Base-by-base conservation (phyloP, 1,140 invertebrate genomes). In the Lasaia peninsularis region DNA sequence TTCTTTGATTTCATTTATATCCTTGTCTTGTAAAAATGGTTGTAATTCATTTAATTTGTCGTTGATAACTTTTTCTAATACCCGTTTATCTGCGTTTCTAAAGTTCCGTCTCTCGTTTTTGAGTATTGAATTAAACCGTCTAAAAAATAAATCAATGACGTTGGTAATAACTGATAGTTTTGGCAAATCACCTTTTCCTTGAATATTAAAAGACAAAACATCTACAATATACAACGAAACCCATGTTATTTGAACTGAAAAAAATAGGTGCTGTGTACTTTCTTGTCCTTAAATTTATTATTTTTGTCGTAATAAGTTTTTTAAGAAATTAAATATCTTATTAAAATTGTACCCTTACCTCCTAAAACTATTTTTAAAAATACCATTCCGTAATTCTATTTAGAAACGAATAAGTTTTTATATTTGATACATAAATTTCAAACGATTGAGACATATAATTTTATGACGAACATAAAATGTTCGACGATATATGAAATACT, bases 21-120 rank as follows among this genome's bases (percentile, higher is more conserved):
- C 68, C 20, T 65, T 28, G 21, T 84, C 78, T 66, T 81, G 71
- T 21, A 84, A 52, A 31, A 71, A 62, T 20, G 67, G 60, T 59
- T 71, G 63, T 21, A 85, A 50, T 56, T 74, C 60, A 7, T 60
- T 40, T 34, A 80, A 55, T 67, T 76, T 82, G 11, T 60, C 32
- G 52, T 50, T 60, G 21, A 84, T 75, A 28, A 55, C 59, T 34
- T 69, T 66, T 54, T 75, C 54, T 16, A 80, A 31, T 18, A 48
- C 8, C 1, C 32, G 21, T 54, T 76, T 63, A 34, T 53, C 49
- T 0, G 11, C 12, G 7, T 18, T 18, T 28, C 50, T 71, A 37
- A 58, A 32, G 5, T 31, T 24, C 4, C 24, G 61, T 37, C 52
- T 58, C 20, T 18, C 40, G 40, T 11, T 20, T 20, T 7, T 18